Base-by-base conservation (phyloP, 2,888 invertebrate species). In the Parnassius mnemosyne region DNA sequence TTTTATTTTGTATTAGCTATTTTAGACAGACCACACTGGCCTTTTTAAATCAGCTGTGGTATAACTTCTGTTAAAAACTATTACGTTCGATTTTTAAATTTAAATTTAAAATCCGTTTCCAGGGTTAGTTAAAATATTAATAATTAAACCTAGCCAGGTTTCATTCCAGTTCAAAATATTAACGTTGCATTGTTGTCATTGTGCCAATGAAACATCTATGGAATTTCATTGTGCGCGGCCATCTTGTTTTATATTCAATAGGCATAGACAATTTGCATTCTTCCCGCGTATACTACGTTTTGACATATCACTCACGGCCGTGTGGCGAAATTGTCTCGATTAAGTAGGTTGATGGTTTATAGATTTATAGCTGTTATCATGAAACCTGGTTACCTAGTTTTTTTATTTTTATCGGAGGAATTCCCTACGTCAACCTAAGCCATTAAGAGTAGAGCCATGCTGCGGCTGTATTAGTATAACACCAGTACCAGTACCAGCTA, bases 231-330 rank as follows among this genome's bases (percentile, higher is more conserved):
- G 60, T 60, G 44, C 54, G 50, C 55, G 50, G 51, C 54, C 60
- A 57, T 53, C 50, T 69, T 54, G 67, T 68, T 78, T 77, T 75
- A 70, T 68, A 80, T 77, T 80, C 77, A 70, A 61, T 54, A 66
- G 64, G 75, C 77, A 71, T 69, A 70, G 67, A 64, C 62, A 71
- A 74, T 69, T 57, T 51, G 68, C 63, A 81, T 80, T 78, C 80
- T 68, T 69, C 67, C 66, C 57, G 65, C 74, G 71, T 67, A 65
- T 66, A 49, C 12, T 49, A 13, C 49, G 69, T 81, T 80, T 81
- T 81, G 81, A 80, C 80, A 80, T 75, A 79, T 74, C 73, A 70
- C 70, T 72, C 81, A 82, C 74, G 82, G 83, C 75, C 83, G 69
- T 71, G 64, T 83, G 81, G 77, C 75, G 82, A 81, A 82, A 82